Conservation (phyloP, 2,888 invertebrate species). For the Drosophila mulleri region DNA sequence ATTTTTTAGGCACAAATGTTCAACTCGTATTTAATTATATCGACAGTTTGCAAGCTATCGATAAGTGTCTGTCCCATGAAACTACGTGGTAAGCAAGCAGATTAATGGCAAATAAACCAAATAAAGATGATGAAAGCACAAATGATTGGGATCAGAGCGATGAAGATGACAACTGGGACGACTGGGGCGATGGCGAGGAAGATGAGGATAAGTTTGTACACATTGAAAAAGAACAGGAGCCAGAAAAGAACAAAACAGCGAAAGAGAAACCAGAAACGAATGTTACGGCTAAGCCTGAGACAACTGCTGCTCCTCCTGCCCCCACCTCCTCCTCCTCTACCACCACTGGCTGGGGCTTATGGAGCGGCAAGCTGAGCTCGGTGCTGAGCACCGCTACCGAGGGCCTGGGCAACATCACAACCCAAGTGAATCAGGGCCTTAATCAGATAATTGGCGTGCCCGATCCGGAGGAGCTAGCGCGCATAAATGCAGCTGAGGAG, state of each 20-base stretch:
- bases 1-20: slow-evolving; percentile 19
- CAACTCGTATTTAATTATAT: slow-evolving; percentile 13
- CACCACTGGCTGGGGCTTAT: slow-evolving; percentile 85
- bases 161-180: slow-evolving; percentile 81
- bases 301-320: slow-evolving; percentile 2
- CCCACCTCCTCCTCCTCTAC: slow-evolving; percentile 14
- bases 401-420: slow-evolving; percentile 91
- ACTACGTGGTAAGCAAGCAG: slow-evolving; percentile 47
- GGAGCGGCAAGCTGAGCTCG: slow-evolving; percentile 91
- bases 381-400: slow-evolving; percentile 91
- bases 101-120: slow-evolving; percentile 60
- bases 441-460: slow-evolving; percentile 94
- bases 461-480: slow-evolving; percentile 91
- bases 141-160: slow-evolving; percentile 77
- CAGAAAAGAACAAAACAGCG: slow-evolving; percentile 31
- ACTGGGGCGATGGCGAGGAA: slow-evolving; percentile 81
- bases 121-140: slow-evolving; percentile 31
- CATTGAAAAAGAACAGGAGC: slow-evolving; percentile 40
- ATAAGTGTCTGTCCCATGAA: slow-evolving; percentile 27
- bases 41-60: slow-evolving; percentile 15
- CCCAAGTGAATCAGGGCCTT: slow-evolving; percentile 92
- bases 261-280: neutral
- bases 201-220: slow-evolving; percentile 73
- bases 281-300: slow-evolving; percentile 4
- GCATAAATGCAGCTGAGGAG: slow-evolving; percentile 82